phyloP scores from a whole-genome alignment of 2,113 vertebrate genomes.

The Actenoides hombroni region DNA sequence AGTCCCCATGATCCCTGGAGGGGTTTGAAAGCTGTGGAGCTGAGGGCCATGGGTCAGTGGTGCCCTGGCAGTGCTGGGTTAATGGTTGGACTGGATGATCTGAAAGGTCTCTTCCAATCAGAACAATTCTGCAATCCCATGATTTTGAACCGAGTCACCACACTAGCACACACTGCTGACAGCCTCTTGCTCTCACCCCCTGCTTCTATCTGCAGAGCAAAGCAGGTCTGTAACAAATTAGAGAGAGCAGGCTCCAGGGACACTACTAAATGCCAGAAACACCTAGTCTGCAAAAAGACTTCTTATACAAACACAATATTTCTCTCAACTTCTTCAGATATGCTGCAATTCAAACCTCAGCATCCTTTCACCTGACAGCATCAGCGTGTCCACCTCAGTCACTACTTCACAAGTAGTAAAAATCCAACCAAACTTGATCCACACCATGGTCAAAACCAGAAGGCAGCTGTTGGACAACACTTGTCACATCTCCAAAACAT shows the following conservation, averaged over 20 bases:
- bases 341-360: not conserved
- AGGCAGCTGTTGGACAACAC: not conserved
- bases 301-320: not conserved
- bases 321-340: not conserved
- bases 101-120: not conserved
- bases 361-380: not conserved
- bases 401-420: not conserved
- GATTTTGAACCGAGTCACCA: not conserved
- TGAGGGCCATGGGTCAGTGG: not conserved
- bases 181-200: not conserved
- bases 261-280: not conserved
- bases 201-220: not conserved
- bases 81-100: too few relatives aligned
- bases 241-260: not conserved
- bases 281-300: not conserved
- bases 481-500: not conserved
- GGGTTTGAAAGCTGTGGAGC: not conserved
- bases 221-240: not conserved
- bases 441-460: rapidly evolving
- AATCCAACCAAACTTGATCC: not conserved
- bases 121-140: not conserved
- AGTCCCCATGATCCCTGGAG: not conserved
- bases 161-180: not conserved
- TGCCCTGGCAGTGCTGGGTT: too few relatives aligned
- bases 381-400: not conserved